These are phyloP conservation scores for Cephus sareptanus DNA, from an alignment of 2,888 invertebrate genomes.

Conservation along the genomic window DNA sequence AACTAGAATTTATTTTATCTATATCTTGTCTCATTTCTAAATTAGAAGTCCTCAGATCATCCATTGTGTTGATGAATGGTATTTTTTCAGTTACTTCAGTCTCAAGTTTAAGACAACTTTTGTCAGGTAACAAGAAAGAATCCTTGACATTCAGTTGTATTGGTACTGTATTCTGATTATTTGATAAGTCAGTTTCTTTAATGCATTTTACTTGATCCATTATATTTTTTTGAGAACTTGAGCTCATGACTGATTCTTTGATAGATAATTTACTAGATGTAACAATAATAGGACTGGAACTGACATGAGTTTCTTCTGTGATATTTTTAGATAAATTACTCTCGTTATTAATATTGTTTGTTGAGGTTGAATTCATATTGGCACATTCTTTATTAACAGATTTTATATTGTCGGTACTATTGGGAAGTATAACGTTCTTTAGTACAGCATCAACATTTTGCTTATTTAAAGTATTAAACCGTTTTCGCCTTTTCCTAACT, in stretches of 20 bases:
- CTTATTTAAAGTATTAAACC: not conserved
- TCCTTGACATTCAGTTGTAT: not conserved
- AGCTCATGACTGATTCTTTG: not conserved
- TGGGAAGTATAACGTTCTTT: not conserved
- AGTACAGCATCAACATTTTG: not conserved
- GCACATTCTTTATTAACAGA: not conserved
- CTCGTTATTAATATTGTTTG: not conserved
- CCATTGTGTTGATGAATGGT: not conserved
- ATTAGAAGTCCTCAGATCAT: not conserved
- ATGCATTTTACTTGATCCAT: not conserved
- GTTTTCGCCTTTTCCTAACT: not conserved
- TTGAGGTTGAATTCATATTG: not conserved
- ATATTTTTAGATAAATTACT: not conserved
- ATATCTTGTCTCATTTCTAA: not conserved
- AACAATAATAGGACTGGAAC: not conserved
- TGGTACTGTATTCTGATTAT: not conserved
- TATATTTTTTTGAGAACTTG: not conserved
- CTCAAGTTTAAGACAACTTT: not conserved
- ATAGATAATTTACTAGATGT: not conserved
- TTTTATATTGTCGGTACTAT: not conserved
- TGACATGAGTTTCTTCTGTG: not conserved
- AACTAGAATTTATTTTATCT: not conserved
- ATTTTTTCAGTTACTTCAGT: not conserved
- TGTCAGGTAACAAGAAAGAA: not conserved
- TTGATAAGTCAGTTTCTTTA: not conserved